Base-by-base conservation (phyloP, 2,113 vertebrate species). In the Larimichthys crocea region DNA sequence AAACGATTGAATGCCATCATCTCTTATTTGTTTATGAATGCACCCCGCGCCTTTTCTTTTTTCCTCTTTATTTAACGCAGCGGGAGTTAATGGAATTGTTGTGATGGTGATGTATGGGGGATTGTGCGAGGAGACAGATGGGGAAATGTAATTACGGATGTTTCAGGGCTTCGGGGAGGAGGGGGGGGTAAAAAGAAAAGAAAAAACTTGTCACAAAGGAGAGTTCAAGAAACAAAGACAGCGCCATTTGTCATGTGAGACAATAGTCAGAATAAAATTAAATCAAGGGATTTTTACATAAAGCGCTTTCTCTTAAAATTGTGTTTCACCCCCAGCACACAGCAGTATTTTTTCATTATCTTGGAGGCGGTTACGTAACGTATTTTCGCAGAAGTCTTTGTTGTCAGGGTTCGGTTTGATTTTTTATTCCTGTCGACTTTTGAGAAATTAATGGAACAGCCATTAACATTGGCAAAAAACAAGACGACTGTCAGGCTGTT, bases 81-180 rank as follows among this genome's bases (percentile, higher is more conserved):
- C 64, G 65, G 77, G 86, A 92, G 86, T 92, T 91, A 91, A 93
- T 93, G 89, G 88, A 90, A 93, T 93, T 91, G 86, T 91, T 84
- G 89, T 83, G 90, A 91, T 89, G 88, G 83, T 92, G 91, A 94
- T 94, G 87, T 91, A 93, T 91, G 87, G 89, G 82, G 86, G 69
- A 82, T 83, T 79, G 76, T 67, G 86, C 10, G 79, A 71, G 79
- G 50, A 83, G 89, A 91, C 94, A 91, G 89, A 91, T 88, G 93
- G 89, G 87, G 80, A 93, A 93, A 93, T 91, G 89, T 92, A 93
- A 94, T 93, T 92, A 92, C 60, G 76, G 85, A 88, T 91, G 89
- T 92, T 92, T 88, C 85, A 60, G 79, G 68, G 88, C 91, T 86
- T 69, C 16, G 10, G 81, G 79, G 80, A 80, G 50, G 11, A 26